Base-by-base conservation (phyloP, 2,113 vertebrate species). In the Colossoma macropomum region DNA sequence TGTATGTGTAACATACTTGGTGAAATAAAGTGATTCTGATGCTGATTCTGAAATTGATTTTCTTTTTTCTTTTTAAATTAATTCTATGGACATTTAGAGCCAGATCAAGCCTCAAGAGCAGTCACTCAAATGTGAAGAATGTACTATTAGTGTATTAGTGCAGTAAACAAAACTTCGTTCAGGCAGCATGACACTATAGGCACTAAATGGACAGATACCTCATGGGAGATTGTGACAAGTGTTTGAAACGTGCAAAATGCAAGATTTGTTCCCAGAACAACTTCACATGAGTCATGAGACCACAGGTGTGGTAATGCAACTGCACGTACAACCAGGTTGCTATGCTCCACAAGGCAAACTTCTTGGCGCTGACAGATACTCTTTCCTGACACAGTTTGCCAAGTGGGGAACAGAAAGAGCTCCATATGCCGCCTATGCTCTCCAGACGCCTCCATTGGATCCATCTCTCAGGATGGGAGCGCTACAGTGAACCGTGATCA, bases 291-390 rank as follows among this genome's bases (percentile, higher is more conserved):
- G 78, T 85, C 80, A 80, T 79, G 60, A 85, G 86, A 82, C 85
- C 69, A 52, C 73, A 80, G 80, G 72, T 85, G 70, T 71, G 45
- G 77, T 84, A 71, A 88, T 76, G 79, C 75, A 87, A 79, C 81
- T 63, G 50, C 71, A 74, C 77, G 69, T 74, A 70, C 56, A 73
- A 66, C 80, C 69, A 82, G 54, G 45, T 65, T 30, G 17, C 28
- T 84, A 48, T 56, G 23, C 70, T 63, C 72, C 72, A 59, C 15
- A 70, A 70, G 71, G 48, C 54, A 77, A 68, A 75, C 21, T 25
- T 23, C 30, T 77, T 41, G 62, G 70, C 69, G 73, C n/a, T n/a
- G 56, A 54, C 15, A 41, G 27, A 45, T 45, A 45, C 41, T 45
- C 41, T 86, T 79, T 88, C 65, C 77, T 81, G 81, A 74, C 28